Base-by-base conservation (phyloP, 2,888 invertebrate species). In the Malachius bipustulatus region DNA sequence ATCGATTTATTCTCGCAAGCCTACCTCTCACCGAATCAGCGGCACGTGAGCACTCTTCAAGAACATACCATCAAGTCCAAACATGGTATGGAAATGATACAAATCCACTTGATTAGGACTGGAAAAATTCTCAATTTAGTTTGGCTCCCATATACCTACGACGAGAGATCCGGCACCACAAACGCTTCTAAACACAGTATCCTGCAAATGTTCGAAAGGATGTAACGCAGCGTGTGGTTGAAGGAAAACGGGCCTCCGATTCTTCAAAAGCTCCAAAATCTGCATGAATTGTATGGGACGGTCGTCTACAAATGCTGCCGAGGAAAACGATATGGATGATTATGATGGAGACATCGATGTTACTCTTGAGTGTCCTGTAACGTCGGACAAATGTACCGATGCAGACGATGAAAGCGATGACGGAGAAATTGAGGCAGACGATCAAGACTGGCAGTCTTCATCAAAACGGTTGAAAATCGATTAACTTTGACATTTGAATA, bases 41-140 rank as follows among this genome's bases (percentile, higher is more conserved):
- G 24, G 24, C 24, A 6, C 24, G 24, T 19, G 6, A 19, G n/a
- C 24, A 19, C 24, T 6, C 6, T 19, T n/a, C n/a, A 8, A 6
- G 24, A 19, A 19, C 24, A 19, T 19, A 19, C n/a, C n/a, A n/a
- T 19, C 24, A 19, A 19, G 24, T 19, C 6, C 24, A 6, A 19
- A 19, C 24, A 19, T 19, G 24, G 24, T 19, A 19, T 19, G 24
- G 24, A 19, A 19, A 19, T 19, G n/a, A 19, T 19, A 19, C n/a
- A 19, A 19, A 19, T 19, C 24, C 24, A 19, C n/a, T 19, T 8
- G 24, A 19, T n/a, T 19, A n/a, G 24, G n/a, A 19, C 6, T 19
- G 24, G 24, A 19, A n/a, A 19, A 19, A 19, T 19, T 19, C 24
- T 19, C 6, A 19, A 19, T 19, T 8, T 19, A 6, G 24, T 19